Conservation (phyloP, 2,113 vertebrate genomes). For the Narcine bancroftii region DNA sequence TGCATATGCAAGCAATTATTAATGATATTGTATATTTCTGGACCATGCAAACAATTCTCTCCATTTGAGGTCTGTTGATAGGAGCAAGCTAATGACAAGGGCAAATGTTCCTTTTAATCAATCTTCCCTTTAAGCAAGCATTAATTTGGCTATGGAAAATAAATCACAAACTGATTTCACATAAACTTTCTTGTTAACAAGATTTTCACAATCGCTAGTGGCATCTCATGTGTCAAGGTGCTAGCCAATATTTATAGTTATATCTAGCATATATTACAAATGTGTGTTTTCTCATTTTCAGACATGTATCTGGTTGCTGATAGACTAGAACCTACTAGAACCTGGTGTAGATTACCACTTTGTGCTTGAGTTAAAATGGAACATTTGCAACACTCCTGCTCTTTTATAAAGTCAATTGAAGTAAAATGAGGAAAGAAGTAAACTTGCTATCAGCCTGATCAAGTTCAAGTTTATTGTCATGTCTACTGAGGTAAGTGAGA, state of each 20-base stretch:
- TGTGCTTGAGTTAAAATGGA: neutral
- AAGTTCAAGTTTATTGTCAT: too few species aligned
- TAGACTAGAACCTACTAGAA: neutral
- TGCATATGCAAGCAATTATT: slow-evolving; percentile 36
- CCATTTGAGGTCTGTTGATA: neutral
- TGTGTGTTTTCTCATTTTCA: neutral
- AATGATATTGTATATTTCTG: slow-evolving; percentile 33
- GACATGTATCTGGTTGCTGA: neutral
- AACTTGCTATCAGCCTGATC: too few species aligned
- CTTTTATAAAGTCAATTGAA: neutral
- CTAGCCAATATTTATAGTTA: slow-evolving; percentile 10
- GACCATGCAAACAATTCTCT: slow-evolving; percentile 15
- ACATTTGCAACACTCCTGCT: too few species aligned
- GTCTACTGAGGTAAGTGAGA: too few species aligned
- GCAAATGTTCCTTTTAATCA: slow-evolving; percentile 22
- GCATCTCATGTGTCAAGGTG: neutral
- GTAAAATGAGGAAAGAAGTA: neutral
- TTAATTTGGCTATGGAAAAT: neutral
- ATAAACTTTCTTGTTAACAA: slow-evolving; percentile 7
- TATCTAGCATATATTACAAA: neutral
- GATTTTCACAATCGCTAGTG: neutral
- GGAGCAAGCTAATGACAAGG: slow-evolving; percentile 2
- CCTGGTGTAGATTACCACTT: neutral
- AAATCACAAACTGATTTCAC: slow-evolving; percentile 12
- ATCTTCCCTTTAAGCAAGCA: slow-evolving; percentile 12